These are phyloP conservation scores for Dolichallabes microphthalmus DNA, from an alignment of 2,113 vertebrate species.

Conservation along the genomic window DNA sequence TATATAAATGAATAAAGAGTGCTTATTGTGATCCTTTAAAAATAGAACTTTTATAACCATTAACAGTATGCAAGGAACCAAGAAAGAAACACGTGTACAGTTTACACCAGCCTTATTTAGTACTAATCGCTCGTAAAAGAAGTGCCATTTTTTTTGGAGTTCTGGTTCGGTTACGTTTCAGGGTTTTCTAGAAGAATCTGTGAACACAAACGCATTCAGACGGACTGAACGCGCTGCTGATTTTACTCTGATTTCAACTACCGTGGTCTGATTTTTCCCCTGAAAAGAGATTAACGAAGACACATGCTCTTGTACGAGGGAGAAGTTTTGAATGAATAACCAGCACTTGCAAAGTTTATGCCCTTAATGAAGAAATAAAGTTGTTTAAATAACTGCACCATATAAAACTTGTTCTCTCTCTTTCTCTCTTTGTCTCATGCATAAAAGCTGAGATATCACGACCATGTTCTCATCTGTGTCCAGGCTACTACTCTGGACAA, in stretches of 20 bases:
- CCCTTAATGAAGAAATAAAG: constrained; percentile 32
- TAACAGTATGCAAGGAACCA: neutral
- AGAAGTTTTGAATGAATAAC: constrained; percentile 7
- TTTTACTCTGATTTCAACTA: neutral
- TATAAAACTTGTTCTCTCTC: neutral
- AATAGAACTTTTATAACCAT: neutral
- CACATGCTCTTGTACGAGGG: constrained; percentile 7
- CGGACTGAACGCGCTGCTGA: constrained; percentile 1
- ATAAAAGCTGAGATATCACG: neutral
- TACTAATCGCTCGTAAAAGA: neutral
- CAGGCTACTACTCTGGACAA: neutral
- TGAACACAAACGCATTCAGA: neutral
- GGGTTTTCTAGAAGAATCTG: neutral
- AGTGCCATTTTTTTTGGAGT: neutral
- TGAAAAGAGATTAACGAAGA: constrained; percentile 13
- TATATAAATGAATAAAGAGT: no score
- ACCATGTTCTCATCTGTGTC: neutral
- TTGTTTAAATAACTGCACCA: constrained; percentile 11
- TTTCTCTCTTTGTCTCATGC: neutral
- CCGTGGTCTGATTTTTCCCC: constrained; percentile 25
- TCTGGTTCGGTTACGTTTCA: neutral
- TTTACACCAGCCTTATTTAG: constrained; percentile 14
- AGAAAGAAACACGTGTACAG: neutral
- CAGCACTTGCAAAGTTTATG: constrained; percentile 31
- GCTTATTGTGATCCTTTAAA: neutral